Evolutionary conservation across 2,888 invertebrate genomes (phyloP), one percentile per base, ranked within the genome.

Genomic region (Odontocolon sp.): DNA sequence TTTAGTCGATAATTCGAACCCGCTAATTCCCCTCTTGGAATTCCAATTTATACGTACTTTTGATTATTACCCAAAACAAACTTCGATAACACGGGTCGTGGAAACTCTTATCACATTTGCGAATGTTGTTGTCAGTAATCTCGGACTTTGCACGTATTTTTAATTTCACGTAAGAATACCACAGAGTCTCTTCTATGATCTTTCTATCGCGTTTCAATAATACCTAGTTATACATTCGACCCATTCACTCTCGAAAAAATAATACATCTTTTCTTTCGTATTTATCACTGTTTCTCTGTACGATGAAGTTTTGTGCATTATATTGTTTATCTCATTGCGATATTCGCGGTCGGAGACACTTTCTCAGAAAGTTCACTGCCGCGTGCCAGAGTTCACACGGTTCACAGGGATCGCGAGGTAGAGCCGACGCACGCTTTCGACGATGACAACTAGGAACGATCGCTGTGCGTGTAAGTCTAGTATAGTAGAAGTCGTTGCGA

Each of bases 321-420:
- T 21, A 38, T 23, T 16, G 18, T 18, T 47, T 36, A 18, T n/a
- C 5, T 31, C 6, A 18, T 9, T 45, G 26, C 4, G 47, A 54
- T 21, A 47, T 52, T 52, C n/a, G n/a, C n/a, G n/a, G n/a, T n/a
- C n/a, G n/a, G n/a, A n/a, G 57, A 54, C 33, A 70, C 59, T 64
- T 73, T 63, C 64, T 70, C 68, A 67, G 47, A 79, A 73, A 79
- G 72, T 78, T 63, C 56, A 56, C 56, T 47, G 50, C 72, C 75
- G 74, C 72, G 76, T 77, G 78, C 42, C 70, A 74, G 57, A 75
- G 80, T 79, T 77, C 75, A 80, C 70, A 70, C 67, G 75, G 73
- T 73, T 71, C 71, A 63, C 67, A 77, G 50, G 74, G 80, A 64
- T 77, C 74, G 73, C 69, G 78, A 33, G 36, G 21, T 6, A 18